Evolutionary conservation across 2,113 vertebrate genomes (phyloP).

Genomic region (Glaucidium brasilianum): DNA sequence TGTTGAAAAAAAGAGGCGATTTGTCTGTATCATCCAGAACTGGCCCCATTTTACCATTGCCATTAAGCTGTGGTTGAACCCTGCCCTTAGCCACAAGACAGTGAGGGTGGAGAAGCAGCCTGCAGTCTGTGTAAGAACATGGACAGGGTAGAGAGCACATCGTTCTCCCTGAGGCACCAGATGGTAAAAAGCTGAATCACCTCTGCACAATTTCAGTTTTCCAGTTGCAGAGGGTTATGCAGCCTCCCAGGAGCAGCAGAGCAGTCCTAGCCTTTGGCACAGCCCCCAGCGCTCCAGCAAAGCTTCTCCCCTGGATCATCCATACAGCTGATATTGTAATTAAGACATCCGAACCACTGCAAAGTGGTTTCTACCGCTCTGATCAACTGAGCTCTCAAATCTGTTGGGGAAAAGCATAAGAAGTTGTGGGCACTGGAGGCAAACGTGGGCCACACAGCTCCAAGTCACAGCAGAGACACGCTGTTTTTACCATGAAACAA

Average conservation of each 20-base stretch:
- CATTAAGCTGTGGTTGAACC: not conserved
- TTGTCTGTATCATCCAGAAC: not conserved
- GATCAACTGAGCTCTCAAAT: not conserved
- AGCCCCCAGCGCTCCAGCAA: not conserved
- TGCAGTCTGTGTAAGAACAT: accelerated
- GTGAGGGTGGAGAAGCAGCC: not conserved
- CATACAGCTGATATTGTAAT: not conserved
- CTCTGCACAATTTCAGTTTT: not conserved
- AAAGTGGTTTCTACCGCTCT: not conserved
- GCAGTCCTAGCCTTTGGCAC: not conserved
- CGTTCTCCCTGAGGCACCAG: not conserved
- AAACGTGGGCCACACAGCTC: not conserved
- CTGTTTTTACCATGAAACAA: not conserved
- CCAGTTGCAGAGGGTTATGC: not conserved
- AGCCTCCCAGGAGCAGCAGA: not conserved
- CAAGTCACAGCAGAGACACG: not conserved
- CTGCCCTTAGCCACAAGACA: not conserved
- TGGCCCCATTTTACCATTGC: not conserved
- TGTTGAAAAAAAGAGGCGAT: not conserved
- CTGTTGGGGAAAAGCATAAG: not conserved
- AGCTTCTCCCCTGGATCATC: not conserved
- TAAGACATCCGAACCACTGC: not conserved
- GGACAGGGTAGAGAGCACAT: not conserved
- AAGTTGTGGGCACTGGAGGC: not conserved
- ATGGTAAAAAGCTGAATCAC: not conserved